A percentile compares a stretch with the other conserved stretches of the same genome.
phyloP scores from a whole-genome alignment of 1,140 invertebrate species.

The Hycleus cichorii region DNA sequence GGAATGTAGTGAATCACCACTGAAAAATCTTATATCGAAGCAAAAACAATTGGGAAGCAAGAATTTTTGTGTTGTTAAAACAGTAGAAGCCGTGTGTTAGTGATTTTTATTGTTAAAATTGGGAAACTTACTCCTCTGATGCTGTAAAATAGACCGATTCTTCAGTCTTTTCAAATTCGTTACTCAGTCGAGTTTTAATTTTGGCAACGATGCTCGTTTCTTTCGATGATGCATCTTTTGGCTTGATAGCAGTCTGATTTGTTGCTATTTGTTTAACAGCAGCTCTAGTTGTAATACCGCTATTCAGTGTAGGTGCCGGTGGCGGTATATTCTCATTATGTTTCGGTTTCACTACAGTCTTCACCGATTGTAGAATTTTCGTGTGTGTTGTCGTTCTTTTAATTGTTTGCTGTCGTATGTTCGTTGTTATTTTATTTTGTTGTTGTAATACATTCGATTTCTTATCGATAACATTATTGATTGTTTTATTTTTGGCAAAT shows the following conservation, averaged over 20 bases:
- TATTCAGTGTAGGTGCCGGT: constrained; percentile 40
- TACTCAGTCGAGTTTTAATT: constrained; percentile 47
- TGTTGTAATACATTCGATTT: constrained; percentile 9
- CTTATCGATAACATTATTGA: constrained; percentile 18
- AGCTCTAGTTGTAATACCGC: constrained; percentile 45
- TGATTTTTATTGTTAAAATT: too few relatives aligned
- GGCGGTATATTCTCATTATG: constrained; percentile 36
- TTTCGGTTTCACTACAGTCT: constrained; percentile 40
- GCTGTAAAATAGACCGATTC: constrained; percentile 66
- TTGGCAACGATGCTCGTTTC: constrained; percentile 40
- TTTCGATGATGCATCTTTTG: constrained; percentile 40
- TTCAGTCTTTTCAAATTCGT: constrained; percentile 52
- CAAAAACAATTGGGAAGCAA: constrained; percentile 1
- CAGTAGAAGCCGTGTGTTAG: too few relatives aligned
- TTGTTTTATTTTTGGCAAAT: constrained; percentile 36
- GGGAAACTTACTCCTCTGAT: constrained; percentile 55
- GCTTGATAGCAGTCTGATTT: constrained; percentile 47
- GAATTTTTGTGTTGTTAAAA: not conserved
- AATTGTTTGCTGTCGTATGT: constrained; percentile 27
- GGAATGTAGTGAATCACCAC: constrained; percentile 27
- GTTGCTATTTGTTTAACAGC: constrained; percentile 39
- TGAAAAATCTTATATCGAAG: constrained; percentile 28
- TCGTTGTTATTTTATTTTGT: constrained; percentile 15
- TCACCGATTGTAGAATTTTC: constrained; percentile 46
- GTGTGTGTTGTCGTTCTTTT: constrained; percentile 48